A percentile compares a stretch with the other conserved stretches of the same genome.
phyloP scores from a whole-genome alignment of 1,140 invertebrate genomes.

The Bombus superbus region DNA sequence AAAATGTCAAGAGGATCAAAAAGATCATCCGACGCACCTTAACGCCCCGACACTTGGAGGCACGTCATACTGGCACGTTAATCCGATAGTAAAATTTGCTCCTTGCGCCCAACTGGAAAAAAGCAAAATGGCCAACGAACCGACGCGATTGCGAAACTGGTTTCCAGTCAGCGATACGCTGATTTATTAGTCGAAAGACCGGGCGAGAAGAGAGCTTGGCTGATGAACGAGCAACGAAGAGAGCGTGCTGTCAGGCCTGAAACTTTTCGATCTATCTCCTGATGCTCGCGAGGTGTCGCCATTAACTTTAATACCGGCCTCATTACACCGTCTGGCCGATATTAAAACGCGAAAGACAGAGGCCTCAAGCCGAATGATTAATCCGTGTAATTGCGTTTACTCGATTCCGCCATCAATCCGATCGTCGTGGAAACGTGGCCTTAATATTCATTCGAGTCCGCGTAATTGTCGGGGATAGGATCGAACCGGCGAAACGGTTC shows the following conservation, averaged over 20 bases:
- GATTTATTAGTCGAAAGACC: slow-evolving; percentile 40
- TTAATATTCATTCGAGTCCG: slow-evolving; percentile 37
- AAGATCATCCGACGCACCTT: background rate
- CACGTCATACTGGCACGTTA: background rate
- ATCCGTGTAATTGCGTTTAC: slow-evolving; percentile 54
- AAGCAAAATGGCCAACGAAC: background rate
- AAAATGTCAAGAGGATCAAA: background rate
- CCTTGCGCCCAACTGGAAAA: too few relatives aligned
- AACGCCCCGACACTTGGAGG: background rate
- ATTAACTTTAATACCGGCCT: slow-evolving; percentile 57
- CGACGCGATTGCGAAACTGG: slow-evolving; percentile 32
- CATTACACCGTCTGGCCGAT: slow-evolving; percentile 42
- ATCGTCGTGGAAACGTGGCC: slow-evolving; percentile 4
- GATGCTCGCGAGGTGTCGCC: slow-evolving; percentile 38
- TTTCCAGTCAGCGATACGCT: slow-evolving; percentile 32
- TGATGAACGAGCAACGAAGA: slow-evolving; percentile 46
- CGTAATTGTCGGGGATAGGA: slow-evolving; percentile 30
- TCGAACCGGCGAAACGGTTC: background rate
- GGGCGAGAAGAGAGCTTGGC: background rate
- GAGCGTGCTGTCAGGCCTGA: slow-evolving; percentile 34
- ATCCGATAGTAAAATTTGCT: slow-evolving; percentile 20
- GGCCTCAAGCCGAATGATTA: slow-evolving; percentile 32
- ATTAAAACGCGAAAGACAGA: slow-evolving; percentile 40
- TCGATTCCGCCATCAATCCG: slow-evolving; percentile 39
- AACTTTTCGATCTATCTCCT: slow-evolving; percentile 51